These are phyloP conservation scores for Trichogramma evanescens DNA, from an alignment of 2,888 invertebrate genomes.

Conservation along the genomic window DNA sequence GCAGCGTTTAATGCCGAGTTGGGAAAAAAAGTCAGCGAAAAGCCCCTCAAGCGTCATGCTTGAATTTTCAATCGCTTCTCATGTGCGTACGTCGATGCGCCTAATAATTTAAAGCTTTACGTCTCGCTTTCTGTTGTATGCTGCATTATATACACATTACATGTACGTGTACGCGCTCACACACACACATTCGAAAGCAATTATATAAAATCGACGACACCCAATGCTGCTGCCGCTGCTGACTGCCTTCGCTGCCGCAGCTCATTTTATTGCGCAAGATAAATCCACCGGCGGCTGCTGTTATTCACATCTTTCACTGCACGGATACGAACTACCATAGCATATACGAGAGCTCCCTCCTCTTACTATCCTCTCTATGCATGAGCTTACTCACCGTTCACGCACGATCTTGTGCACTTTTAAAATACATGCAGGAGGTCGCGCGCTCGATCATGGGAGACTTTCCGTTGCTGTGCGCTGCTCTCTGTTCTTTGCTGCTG, in stretches of 20 bases:
- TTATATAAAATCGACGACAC: conserved; percentile 13
- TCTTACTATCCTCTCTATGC: background rate
- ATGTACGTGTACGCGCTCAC: no score
- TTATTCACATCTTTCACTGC: background rate
- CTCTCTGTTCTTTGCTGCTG: background rate
- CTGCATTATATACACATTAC: no score
- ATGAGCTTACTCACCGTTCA: conserved; percentile 15
- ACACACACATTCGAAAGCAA: background rate
- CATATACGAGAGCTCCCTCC: background rate
- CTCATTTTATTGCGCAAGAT: conserved; percentile 16
- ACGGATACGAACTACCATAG: background rate
- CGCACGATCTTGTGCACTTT: conserved; percentile 6
- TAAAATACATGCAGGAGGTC: conserved; percentile 11
- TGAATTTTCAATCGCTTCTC: conserved; percentile 15
- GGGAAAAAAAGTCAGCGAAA: conserved; percentile 1
- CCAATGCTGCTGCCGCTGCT: conserved; percentile 11
- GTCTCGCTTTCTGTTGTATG: background rate
- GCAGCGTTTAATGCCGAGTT: conserved; percentile 1
- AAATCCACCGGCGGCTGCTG: conserved; percentile 10
- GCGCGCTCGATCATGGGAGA: background rate
- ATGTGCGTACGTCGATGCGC: background rate
- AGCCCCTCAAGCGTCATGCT: background rate
- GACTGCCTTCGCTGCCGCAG: background rate
- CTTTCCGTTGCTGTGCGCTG: no score
- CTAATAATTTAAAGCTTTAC: conserved; percentile 9